These are phyloP conservation scores for Cirrhinus mrigala DNA, from an alignment of 2,797 vertebrate species.

Conservation along the genomic window DNA sequence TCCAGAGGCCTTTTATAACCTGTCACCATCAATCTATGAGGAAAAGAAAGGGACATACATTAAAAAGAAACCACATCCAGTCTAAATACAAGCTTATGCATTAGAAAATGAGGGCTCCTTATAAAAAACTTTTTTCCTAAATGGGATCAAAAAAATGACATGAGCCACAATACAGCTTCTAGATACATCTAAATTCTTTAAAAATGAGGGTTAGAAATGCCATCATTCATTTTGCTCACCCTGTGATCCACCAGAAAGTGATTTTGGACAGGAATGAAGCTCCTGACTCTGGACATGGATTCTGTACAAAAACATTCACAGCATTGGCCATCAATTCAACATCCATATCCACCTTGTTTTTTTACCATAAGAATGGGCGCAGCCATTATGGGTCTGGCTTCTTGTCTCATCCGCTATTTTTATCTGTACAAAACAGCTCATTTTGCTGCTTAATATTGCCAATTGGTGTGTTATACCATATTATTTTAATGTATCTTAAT, in stretches of 20 bases:
- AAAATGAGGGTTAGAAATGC: not conserved
- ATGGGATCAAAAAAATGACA: not conserved
- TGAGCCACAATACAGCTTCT: not conserved
- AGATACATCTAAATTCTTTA: no score
- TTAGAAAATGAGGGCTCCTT: not conserved
- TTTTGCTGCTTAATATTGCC: no score
- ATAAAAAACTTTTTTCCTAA: not conserved
- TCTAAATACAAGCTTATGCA: not conserved
- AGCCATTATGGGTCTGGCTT: no score
- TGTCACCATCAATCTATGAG: conserved; percentile 84
- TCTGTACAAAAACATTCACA: conserved; percentile 74
- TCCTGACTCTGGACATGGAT: conserved; percentile 90
- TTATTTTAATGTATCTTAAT: no score
- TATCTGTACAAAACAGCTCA: no score
- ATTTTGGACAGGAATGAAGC: conserved; percentile 93
- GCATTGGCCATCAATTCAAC: not conserved
- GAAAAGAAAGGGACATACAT: not conserved
- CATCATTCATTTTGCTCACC: conserved; percentile 76
- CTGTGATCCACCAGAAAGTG: conserved; percentile 96
- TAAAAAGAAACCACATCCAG: not conserved
- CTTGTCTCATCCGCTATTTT: no score
- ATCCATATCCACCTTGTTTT: not conserved
- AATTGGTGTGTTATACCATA: no score
- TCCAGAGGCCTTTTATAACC: conserved; percentile 89
- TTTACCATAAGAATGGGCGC: no score